Percentiles rank a stretch among this genome's conserved stretches.
Conservation (phyloP, 2,888 invertebrate species). For the Neoascia interrupta region DNA sequence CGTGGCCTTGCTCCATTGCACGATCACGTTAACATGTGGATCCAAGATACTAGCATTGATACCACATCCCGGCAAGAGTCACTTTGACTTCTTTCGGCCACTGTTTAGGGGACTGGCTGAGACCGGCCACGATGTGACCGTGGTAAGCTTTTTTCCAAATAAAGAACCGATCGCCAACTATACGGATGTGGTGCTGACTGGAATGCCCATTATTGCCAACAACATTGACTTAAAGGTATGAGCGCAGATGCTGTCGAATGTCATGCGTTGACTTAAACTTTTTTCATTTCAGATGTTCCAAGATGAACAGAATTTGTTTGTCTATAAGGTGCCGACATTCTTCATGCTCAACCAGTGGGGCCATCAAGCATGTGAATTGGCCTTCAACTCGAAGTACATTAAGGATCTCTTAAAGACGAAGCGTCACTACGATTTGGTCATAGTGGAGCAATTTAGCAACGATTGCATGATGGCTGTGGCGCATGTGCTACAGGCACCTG, state of each 20-base stretch:
- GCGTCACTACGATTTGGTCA: slow-evolving; percentile 83
- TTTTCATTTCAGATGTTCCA: slow-evolving; percentile 49
- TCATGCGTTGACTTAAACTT: too few relatives aligned
- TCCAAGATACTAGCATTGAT: slow-evolving; percentile 77
- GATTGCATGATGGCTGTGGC: slow-evolving; percentile 85
- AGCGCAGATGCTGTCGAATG: neutral
- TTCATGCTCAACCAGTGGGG: slow-evolving; percentile 76
- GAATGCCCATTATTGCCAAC: slow-evolving; percentile 73
- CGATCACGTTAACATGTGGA: slow-evolving; percentile 54
- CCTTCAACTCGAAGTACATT: slow-evolving; percentile 73
- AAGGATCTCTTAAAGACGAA: slow-evolving; percentile 73
- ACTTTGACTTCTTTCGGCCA: slow-evolving; percentile 79
- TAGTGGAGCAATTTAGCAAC: slow-evolving; percentile 85
- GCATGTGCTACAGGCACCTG: slow-evolving; percentile 83
- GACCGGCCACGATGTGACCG: slow-evolving; percentile 79
- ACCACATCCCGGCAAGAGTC: slow-evolving; percentile 79
- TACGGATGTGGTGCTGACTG: slow-evolving; percentile 74
- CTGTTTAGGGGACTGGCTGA: slow-evolving; percentile 77
- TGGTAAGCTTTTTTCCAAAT: slow-evolving; percentile 79
- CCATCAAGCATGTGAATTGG: slow-evolving; percentile 72
- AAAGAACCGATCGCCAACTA: slow-evolving; percentile 74
- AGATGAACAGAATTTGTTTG: slow-evolving; percentile 59
- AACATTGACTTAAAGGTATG: slow-evolving; percentile 74
- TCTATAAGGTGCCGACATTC: slow-evolving; percentile 73
- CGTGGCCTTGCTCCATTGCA: slow-evolving; percentile 61